Evolutionary conservation across 2,797 vertebrate species (phyloP), one percentile per base, ranked within the genome.

Genomic region (Lycodopsis pacificus): DNA sequence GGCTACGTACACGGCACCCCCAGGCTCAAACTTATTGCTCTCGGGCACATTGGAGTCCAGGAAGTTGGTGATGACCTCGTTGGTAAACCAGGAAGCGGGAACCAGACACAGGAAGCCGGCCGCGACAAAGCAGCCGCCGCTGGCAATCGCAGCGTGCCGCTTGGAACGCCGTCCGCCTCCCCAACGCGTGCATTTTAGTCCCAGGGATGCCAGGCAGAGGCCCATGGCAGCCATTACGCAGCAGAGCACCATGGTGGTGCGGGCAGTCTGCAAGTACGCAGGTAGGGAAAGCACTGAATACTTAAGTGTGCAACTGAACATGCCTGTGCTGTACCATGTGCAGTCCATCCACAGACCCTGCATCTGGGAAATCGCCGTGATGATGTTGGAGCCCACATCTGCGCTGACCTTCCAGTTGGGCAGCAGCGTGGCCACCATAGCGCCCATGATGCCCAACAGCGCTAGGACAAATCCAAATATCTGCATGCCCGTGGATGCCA

Each of bases 281-380:
- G 98, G 98, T 22, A 98, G 96, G 0, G 97, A 95, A 42, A 99
- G 96, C 30, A 97, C 88, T 0, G 98, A 98, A 87, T 96, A 95
- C 91, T 97, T 97, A 3, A 97, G 93, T 0, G 95, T 96, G 80
- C 98, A 99, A 91, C 98, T 99, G 91, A 99, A 98, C 96, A 99
- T 96, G 78, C 98, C 98, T 0, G 98, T 99, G 94, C 98, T 99
- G 93, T 97, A 97, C 97, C 98, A 99, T 0, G 97, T 97, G 94
- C 98, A 99, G 95, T 99, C 97, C 98, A 98, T 97, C 98, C 98
- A 99, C 57, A 99, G 94, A 54, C 98, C 98, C 79, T 98, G 97
- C 95, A 97, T 96, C 93, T 98, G 97, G 13, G 95, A 96, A 46
- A 97, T 96, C 1, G 97, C 96, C 0, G 97, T 98, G 91, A 99